Conservation (phyloP, 2,888 invertebrate genomes). For the Nowickia ferox region DNA sequence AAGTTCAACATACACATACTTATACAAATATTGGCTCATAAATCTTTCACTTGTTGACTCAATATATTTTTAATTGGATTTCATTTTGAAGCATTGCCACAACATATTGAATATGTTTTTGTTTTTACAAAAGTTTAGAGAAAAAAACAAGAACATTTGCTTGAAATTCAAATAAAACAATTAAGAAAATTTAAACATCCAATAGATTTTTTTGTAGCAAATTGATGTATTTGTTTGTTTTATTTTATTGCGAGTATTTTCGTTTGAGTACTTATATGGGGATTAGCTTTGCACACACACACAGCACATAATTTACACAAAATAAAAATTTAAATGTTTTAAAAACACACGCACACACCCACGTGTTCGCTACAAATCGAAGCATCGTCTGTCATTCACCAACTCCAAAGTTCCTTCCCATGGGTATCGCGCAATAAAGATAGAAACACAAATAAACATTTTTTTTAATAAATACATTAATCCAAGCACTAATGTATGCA, state of each 20-base stretch:
- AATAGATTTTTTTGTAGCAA: constrained; percentile 70
- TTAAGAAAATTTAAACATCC: constrained; percentile 45
- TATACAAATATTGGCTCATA: constrained; percentile 76
- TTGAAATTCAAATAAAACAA: constrained; percentile 54
- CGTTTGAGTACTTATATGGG: neutral
- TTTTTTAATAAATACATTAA: constrained; percentile 27
- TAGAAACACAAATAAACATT: constrained; percentile 4
- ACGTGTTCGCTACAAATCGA: constrained; percentile 76
- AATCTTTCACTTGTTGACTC: constrained; percentile 80
- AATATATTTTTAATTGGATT: constrained; percentile 77
- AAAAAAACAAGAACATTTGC: constrained; percentile 31
- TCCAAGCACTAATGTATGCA: neutral
- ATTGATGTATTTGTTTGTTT: constrained; percentile 66
- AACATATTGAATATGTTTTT: constrained; percentile 7
- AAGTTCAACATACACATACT: constrained; percentile 63
- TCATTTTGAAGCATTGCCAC: constrained; percentile 49
- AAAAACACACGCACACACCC: constrained; percentile 28
- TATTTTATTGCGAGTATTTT: neutral
- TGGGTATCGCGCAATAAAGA: constrained; percentile 20
- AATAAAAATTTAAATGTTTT: constrained; percentile 18
- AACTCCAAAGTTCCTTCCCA: constrained; percentile 51
- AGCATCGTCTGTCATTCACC: constrained; percentile 81
- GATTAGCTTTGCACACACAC: constrained; percentile 45
- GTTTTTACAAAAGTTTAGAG: neutral
- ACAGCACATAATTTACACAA: neutral